phyloP scores from a whole-genome alignment of 2,888 invertebrate species.

The Drosophila helvetica region DNA sequence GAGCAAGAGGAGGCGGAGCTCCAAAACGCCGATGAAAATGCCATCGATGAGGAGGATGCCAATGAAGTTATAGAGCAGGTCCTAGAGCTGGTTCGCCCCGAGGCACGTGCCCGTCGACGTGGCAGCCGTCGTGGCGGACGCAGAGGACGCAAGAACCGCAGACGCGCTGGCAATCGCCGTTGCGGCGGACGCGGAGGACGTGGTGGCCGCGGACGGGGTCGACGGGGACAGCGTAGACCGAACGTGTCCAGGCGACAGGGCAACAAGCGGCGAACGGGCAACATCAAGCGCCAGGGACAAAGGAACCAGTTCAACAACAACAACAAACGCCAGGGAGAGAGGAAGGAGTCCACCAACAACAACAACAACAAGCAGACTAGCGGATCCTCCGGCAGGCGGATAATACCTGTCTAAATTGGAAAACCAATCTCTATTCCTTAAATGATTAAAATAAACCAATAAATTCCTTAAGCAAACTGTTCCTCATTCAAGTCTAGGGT shows the following conservation, averaged over 20 bases:
- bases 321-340: conserved; percentile 10
- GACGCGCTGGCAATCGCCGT: conserved; percentile 22
- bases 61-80: conserved; percentile 2
- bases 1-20: neutral
- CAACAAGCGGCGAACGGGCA: conserved; percentile 18
- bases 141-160: conserved; percentile 20
- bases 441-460: neutral
- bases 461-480: neutral
- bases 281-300: neutral
- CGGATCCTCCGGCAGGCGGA: neutral
- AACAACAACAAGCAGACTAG: conserved; percentile 17
- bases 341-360: conserved; percentile 1
- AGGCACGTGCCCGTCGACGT: conserved; percentile 15
- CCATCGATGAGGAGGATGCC: conserved; percentile 1
- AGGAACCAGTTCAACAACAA: neutral
- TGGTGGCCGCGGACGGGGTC: conserved; percentile 11
- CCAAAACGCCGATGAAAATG: conserved; percentile 1
- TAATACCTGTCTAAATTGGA: conserved; percentile 7
- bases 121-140: conserved; percentile 11
- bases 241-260: conserved; percentile 19
- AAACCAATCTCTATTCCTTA: neutral
- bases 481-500: neutral
- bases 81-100: neutral
- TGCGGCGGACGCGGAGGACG: conserved; percentile 29
- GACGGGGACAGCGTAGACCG: conserved; percentile 28